Conservation (phyloP, 1,140 invertebrate species). For the Drosophila orosa region DNA sequence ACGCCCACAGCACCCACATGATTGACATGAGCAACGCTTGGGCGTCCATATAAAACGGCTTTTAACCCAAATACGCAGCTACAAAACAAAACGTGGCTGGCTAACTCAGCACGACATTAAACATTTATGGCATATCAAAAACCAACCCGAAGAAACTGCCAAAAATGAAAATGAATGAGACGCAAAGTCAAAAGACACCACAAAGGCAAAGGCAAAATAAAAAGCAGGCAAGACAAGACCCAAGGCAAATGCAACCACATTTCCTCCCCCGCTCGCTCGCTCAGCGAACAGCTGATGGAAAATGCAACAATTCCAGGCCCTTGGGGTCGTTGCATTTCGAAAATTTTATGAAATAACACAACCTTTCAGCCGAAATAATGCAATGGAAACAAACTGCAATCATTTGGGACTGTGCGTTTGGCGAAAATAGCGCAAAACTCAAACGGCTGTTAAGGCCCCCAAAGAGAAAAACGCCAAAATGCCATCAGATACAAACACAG, state of each 20-base stretch:
- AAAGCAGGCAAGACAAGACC: slow-evolving; percentile 23
- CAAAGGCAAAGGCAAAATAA: slow-evolving; percentile 17
- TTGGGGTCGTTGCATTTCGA: slow-evolving; percentile 25
- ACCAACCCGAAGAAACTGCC: slow-evolving; percentile 51
- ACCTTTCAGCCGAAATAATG: slow-evolving; percentile 60
- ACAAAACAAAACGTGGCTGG: slow-evolving; percentile 63
- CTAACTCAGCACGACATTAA: slow-evolving; percentile 70
- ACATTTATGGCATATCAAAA: slow-evolving; percentile 57
- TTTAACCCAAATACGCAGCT: slow-evolving; percentile 77
- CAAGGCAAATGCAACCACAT: slow-evolving; percentile 39
- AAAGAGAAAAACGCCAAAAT: slow-evolving; percentile 47
- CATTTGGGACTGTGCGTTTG: slow-evolving; percentile 47
- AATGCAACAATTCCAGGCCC: slow-evolving; percentile 50
- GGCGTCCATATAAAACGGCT: slow-evolving; percentile 62
- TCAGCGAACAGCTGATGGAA: slow-evolving; percentile 56
- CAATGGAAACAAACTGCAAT: slow-evolving; percentile 41
- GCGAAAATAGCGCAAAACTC: slow-evolving; percentile 67
- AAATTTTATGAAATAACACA: slow-evolving; percentile 54
- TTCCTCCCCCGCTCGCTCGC: slow-evolving; percentile 38
- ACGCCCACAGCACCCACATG: slow-evolving; percentile 36
- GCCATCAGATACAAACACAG: slow-evolving; percentile 46
- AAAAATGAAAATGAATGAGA: slow-evolving; percentile 61
- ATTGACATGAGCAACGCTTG: slow-evolving; percentile 48
- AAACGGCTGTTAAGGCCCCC: slow-evolving; percentile 59
- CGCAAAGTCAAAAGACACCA: slow-evolving; percentile 31